Percentiles rank a stretch among this genome's conserved stretches.
Conservation (phyloP, 2,888 invertebrate genomes). For the Formica aserva region DNA sequence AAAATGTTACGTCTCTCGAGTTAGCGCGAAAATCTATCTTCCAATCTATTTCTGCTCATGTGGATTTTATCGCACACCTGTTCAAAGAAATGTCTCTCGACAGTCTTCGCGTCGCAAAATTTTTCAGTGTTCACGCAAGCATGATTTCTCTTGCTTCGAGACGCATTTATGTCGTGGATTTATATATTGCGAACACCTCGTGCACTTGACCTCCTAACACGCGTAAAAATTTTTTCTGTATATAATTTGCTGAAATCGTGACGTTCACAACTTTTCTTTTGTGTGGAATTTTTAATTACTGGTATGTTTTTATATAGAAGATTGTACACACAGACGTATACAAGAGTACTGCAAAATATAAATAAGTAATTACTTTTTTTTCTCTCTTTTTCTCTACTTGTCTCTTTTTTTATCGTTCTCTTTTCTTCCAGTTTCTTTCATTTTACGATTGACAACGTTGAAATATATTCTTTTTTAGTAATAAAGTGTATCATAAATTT, state of each 20-base stretch:
- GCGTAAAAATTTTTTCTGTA: neutral
- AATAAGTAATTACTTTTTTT: neutral
- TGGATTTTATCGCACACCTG: slow-evolving; percentile 62
- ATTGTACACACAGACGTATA: no score
- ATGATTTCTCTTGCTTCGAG: slow-evolving; percentile 7
- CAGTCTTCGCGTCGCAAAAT: slow-evolving; percentile 2
- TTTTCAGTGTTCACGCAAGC: slow-evolving; percentile 31
- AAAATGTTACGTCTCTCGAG: slow-evolving; percentile 18
- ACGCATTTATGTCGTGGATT: slow-evolving; percentile 4
- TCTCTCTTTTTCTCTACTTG: neutral
- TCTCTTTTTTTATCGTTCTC: neutral
- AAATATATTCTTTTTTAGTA: slow-evolving; percentile 40
- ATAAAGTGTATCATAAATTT: slow-evolving; percentile 10
- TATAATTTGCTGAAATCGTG: neutral
- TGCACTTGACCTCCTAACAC: neutral
- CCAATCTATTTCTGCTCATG: slow-evolving; percentile 40
- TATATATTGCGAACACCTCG: neutral
- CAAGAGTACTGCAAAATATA: neutral
- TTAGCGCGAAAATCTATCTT: slow-evolving; percentile 26
- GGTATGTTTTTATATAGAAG: slow-evolving; percentile 6
- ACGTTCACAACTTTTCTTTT: neutral
- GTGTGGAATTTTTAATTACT: neutral
- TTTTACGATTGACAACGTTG: slow-evolving; percentile 17
- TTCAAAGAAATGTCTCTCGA: slow-evolving; percentile 52
- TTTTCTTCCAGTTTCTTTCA: neutral